Evolutionary conservation across 2,797 vertebrate genomes (phyloP), one percentile per base, ranked within the genome.

Genomic region (Leptoclinus maculatus): DNA sequence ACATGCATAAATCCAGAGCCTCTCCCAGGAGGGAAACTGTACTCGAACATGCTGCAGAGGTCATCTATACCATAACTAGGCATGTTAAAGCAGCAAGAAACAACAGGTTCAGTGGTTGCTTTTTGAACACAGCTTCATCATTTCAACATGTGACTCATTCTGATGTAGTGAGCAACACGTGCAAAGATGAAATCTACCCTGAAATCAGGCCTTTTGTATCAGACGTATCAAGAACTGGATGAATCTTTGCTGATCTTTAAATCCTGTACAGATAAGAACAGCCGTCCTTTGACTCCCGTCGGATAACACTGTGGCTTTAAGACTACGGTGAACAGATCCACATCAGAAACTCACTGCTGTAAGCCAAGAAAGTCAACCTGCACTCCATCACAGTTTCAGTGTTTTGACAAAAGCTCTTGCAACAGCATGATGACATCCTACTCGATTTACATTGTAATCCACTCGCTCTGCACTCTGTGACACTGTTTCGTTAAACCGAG

Each of bases 281-380:
- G 36, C 67, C 2, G 23, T 36, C 5, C n/a, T 71, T 23, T 34
- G 53, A 69, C 7, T 67, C 34, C 32, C 14, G 2, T 23, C 60
- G 27, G 74, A 66, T 64, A 38, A 29, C 5, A 43, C 70, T 53
- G 4, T 38, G 11, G 45, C 79, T 75, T 23, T 53, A 51, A 88
- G 32, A 27, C 56, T 23, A 47, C 69, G 51, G 60, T 34, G 51
- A 68, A 49, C 53, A 27, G 67, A 58, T 71, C 53, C 45, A 59
- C 57, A 53, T 59, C 64, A 69, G 56, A 80, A 58, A 79, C 56
- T 13, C 2, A 3, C 62, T 0, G 23, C 45, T 25, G 17, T 0
- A 6, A 67, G 86, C 89, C 86, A 86, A 82, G 77, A 85, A 79
- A 64, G 78, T 71, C 76, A 25, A 57, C 57, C 76, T 80, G 69